A percentile compares a stretch with the other conserved stretches of the same genome.
These are phyloP conservation scores for Nasonovia ribisnigri DNA, from an alignment of 2,888 invertebrate species.

Conservation along the genomic window DNA sequence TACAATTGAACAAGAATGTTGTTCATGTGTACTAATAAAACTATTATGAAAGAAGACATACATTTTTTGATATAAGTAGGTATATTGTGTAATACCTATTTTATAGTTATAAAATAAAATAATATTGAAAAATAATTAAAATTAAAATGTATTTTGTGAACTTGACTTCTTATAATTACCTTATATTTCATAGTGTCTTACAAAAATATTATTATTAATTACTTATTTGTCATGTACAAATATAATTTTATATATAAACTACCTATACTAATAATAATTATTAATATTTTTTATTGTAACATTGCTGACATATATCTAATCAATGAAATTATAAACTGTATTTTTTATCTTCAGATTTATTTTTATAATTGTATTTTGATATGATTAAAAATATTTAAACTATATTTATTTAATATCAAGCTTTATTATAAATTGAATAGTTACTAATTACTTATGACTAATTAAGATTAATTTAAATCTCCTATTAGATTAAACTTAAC, in stretches of 20 bases:
- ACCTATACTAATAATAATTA: no score
- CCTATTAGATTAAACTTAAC: background rate
- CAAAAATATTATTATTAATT: background rate
- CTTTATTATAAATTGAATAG: background rate
- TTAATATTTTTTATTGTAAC: background rate
- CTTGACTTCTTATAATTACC: background rate
- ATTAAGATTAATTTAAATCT: background rate
- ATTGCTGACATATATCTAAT: slow-evolving; percentile 7
- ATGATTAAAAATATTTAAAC: background rate
- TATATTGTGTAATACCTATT: background rate
- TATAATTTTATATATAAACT: no score
- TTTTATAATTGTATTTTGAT: slow-evolving; percentile 5
- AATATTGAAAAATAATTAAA: background rate
- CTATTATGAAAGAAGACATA: background rate
- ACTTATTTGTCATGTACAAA: no score
- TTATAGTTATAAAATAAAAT: background rate
- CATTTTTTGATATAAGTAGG: background rate
- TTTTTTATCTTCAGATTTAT: slow-evolving; percentile 12
- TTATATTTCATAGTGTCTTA: background rate
- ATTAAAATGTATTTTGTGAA: background rate
- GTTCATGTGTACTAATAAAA: background rate
- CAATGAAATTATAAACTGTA: background rate
- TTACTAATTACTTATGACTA: no score
- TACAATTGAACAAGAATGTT: background rate
- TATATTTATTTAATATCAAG: background rate